Base-by-base conservation (phyloP, 2,888 invertebrate species). In the Escarpia spicata region DNA sequence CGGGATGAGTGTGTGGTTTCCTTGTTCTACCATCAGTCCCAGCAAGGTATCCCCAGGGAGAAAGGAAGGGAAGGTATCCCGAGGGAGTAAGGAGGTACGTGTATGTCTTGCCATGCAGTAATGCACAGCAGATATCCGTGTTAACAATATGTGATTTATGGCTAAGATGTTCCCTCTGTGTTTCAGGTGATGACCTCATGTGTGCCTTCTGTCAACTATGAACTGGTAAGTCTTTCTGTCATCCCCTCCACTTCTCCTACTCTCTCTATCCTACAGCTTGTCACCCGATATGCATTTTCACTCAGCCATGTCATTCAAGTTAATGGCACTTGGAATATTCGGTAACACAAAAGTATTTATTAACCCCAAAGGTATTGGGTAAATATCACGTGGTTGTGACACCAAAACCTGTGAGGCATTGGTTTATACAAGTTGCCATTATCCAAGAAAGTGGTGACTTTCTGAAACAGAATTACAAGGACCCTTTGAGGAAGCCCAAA, bases 171-270 rank as follows among this genome's bases (percentile, higher is more conserved):
- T 75, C n/a, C 19, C 75, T 75, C 26, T 75, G 19, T 75, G 75
- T 93, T 90, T 26, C 92, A 93, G 93, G 93, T 93, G 91, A 60
- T 93, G 92, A 93, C 93, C 43, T n/a, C 93, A 92, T 93, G 93
- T 92, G 92, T 92, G 15, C 93, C 93, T 3, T 92, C 93, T 31
- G 93, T 93, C 58, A 93, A 93, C 91, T 93, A 93, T 92, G 93
- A 93, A 60, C 90, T 93, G 93, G 93, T 93, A 92, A 93, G 93
- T 92, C 75, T 75, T 12, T 75, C 75, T 75, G n/a, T 75, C 75
- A 26, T 75, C 75, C n/a, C 75, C 75, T 26, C 75, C 26, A 75
- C 75, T 6, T 26, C 75, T 75, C 75, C 26, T 4, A 1, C 26
- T 26, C 75, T 19, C n/a, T 75, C 26, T 75, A 75, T n/a, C 75